phyloP scores from a whole-genome alignment of 2,797 vertebrate genomes.

The Cetoscarus ocellatus region DNA sequence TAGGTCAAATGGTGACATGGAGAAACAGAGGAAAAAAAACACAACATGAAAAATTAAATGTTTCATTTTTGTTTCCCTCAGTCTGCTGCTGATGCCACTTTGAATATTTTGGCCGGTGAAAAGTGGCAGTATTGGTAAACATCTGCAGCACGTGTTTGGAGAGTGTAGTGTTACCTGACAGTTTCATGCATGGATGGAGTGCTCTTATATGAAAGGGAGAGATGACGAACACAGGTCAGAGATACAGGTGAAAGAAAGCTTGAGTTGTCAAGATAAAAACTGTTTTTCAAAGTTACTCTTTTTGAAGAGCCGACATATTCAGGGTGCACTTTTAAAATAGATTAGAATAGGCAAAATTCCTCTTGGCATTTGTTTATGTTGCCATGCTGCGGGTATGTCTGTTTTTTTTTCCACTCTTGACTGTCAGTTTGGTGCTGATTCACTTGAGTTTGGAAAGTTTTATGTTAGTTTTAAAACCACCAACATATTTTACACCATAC shows the following conservation, averaged over 20 bases:
- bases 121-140: constrained; percentile 70
- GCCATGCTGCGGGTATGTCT: background rate
- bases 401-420: background rate
- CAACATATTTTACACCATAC: background rate
- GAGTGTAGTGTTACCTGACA: constrained; percentile 66
- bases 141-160: constrained; percentile 60
- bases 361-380: constrained; percentile 37
- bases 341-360: constrained; percentile 29
- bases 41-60: constrained; percentile 72
- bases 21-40: constrained; percentile 61
- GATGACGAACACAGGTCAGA: constrained; percentile 45
- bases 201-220: constrained; percentile 40
- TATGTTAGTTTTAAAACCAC: background rate
- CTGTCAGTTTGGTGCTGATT: constrained; percentile 4
- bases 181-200: constrained; percentile 58
- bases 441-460: constrained; percentile 10
- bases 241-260: constrained; percentile 59
- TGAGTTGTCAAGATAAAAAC: constrained; percentile 49
- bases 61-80: constrained; percentile 65
- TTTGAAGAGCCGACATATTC: constrained; percentile 48
- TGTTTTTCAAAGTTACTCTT: constrained; percentile 25
- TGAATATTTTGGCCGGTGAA: constrained; percentile 61
- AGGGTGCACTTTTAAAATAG: constrained; percentile 42
- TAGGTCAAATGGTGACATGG: constrained; percentile 80
- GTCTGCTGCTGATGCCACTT: constrained; percentile 55